Evolutionary conservation across 1,140 invertebrate genomes (phyloP).

Genomic region (Ceratoteleas bidentatus): DNA sequence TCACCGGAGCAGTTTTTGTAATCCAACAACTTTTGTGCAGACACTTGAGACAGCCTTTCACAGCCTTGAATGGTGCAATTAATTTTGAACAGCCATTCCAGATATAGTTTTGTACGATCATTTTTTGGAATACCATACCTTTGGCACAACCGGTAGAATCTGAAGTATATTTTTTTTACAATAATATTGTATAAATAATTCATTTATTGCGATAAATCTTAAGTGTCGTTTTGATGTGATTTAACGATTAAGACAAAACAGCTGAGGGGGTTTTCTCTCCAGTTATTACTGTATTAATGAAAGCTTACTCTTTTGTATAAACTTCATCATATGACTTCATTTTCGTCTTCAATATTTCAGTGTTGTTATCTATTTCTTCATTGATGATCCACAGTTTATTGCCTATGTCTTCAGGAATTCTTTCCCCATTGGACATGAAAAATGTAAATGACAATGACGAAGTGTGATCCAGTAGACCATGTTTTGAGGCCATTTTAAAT

Average conservation of each 20-base stretch:
- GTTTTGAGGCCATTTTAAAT: constrained; percentile 35
- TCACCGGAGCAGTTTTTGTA: constrained; percentile 85
- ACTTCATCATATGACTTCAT: constrained; percentile 38
- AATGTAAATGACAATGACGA: constrained; percentile 21
- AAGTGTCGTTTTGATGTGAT: too few species aligned
- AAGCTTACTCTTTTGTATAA: constrained; percentile 44
- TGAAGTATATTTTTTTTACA: constrained; percentile 58
- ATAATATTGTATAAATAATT: too few species aligned
- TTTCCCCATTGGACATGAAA: constrained; percentile 37
- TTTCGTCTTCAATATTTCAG: constrained; percentile 26
- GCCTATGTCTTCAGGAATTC: constrained; percentile 18
- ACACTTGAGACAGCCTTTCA: constrained; percentile 84
- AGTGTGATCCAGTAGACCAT: constrained; percentile 40
- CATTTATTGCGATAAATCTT: too few species aligned
- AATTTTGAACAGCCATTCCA: constrained; percentile 83
- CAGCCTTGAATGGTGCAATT: constrained; percentile 83
- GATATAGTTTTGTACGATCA: constrained; percentile 76
- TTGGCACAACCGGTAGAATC: constrained; percentile 71
- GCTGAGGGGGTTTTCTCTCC: too few species aligned
- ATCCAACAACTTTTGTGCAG: constrained; percentile 80
- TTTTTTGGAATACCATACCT: constrained; percentile 63
- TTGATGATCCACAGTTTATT: constrained; percentile 21
- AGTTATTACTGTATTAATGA: too few species aligned
- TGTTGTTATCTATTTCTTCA: constrained; percentile 33
- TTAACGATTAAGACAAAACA: too few species aligned